Evolutionary conservation across 2,113 vertebrate species (phyloP), one percentile per base, ranked within the genome.

Genomic region (Eidolon helvum): DNA sequence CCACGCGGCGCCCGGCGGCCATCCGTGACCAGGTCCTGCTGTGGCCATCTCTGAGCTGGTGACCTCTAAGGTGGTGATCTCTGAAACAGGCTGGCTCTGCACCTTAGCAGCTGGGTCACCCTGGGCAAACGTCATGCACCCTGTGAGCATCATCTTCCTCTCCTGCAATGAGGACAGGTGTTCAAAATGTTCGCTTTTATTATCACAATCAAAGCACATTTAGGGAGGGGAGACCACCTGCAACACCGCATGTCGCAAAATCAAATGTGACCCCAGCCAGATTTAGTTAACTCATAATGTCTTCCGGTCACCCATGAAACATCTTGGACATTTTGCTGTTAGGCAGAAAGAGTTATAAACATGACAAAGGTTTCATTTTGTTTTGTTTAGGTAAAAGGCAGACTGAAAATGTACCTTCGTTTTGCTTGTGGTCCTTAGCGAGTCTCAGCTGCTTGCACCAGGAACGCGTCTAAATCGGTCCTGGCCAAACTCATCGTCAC

Each of bases 111-210:
- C 68, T 12, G 55, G 38, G 63, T 35, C 50, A 26, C 28, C 21
- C 3, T 11, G 26, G 38, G 11, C 55, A 2, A 59, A 26, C 35
- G 12, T 33, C 33, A 22, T 24, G 2, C 9, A 1, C 0, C 1
- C 10, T 3, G 11, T 18, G 69, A 21, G 30, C 50, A 21, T 63
- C 55, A 1, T 10, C 45, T 45, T 85, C 63, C 33, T 50, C 63
- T 18, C 48, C 53, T 69, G 69, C 21, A 16, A 6, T 0, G 5
- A 45, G 22, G 43, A n/a, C 10, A 30, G 43, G 33, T 2, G 22
- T 22, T 4, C 10, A 61, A 65, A 85, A 69, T 1, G 48, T 28
- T 7, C 15, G 0, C 30, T 38, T 43, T n/a, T 33, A 14, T 43
- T 12, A 18, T 35, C 33, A 28, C 10, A 2, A 2, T 3, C 1